Evolutionary conservation across 2,113 vertebrate genomes (phyloP), one percentile per base, ranked within the genome.

Genomic region (Trogon melanurus): DNA sequence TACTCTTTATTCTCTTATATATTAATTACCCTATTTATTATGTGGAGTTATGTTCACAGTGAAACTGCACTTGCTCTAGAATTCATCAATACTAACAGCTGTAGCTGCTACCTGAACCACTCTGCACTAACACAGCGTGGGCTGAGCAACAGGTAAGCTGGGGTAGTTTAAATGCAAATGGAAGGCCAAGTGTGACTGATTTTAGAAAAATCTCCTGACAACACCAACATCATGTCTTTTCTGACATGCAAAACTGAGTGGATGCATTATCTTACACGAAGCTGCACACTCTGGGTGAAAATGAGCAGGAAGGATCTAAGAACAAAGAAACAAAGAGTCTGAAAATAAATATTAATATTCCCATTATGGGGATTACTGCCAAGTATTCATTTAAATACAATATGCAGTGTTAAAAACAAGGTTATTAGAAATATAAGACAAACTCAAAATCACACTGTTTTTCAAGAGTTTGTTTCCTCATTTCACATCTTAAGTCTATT

Each of bases 61-160:
- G 22, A 84, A 67, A 56, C 10, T 85, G 30, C 48, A 47, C 17
- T 58, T 80, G 29, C 36, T 91, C 50, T 75, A 32, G 32, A 84
- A 91, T 30, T 74, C 53, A 73, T 75, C n/a, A 79, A 51, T 65
- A 56, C 18, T 36, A 57, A 45, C 16, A 32, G 21, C 72, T 67
- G 44, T 34, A 71, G 0, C 0, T 34, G 38, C 53, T 41, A 7
- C 5, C 57, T 41, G 47, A 71, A 51, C 18, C n/a, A n/a, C 14
- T 14, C 50, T 51, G 64, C 18, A 47, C 45, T 58, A 70, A 36
- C 12, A 64, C 0, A 41, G 57, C 3, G 1, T 16, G 5, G 29
- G 41, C 65, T 32, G 53, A 67, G 41, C 91, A 73, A 85, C 51
- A 76, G 41, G 13, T 58, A 9, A 84, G 57, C 18, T 76, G 29